Evolutionary conservation across 2,113 vertebrate genomes (phyloP).

Genomic region (Zosterops pallidus): DNA sequence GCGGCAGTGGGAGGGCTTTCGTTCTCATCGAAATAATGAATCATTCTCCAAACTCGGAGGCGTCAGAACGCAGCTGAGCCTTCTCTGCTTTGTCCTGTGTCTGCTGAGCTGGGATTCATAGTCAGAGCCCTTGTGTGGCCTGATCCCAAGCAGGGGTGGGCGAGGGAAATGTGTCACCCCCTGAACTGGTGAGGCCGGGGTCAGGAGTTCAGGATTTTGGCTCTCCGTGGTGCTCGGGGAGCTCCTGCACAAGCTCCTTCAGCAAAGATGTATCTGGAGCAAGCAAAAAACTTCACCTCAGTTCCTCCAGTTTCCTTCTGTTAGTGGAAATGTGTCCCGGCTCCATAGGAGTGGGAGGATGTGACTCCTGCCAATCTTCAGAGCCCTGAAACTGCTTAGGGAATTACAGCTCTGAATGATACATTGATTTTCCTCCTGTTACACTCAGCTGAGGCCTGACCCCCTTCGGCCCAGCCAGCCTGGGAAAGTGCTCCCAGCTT

Average conservation of each 20-base stretch:
- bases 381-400: not conserved
- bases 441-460: not conserved
- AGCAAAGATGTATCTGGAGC: not conserved
- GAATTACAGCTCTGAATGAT: not conserved
- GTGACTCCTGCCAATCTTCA: not conserved
- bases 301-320: not conserved
- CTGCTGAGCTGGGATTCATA: not conserved
- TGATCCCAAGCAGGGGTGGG: not conserved
- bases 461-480: not conserved
- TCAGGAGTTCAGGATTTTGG: not conserved
- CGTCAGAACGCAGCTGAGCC: slow-evolving; percentile 48
- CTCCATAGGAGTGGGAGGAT: fast-evolving
- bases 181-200: fast-evolving
- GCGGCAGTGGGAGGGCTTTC: not conserved
- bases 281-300: not conserved
- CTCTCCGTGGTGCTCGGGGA: not conserved
- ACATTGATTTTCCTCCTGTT: not conserved
- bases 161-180: not conserved
- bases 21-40: slow-evolving; percentile 30
- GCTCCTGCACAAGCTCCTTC: not conserved
- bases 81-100: slow-evolving; percentile 49
- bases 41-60: slow-evolving; percentile 42
- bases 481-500: not conserved
- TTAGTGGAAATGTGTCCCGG: not conserved
- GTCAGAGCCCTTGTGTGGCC: not conserved